These are phyloP conservation scores for Pachyrhynchus sulphureomaculatus DNA, from an alignment of 1,140 invertebrate genomes.

Conservation along the genomic window DNA sequence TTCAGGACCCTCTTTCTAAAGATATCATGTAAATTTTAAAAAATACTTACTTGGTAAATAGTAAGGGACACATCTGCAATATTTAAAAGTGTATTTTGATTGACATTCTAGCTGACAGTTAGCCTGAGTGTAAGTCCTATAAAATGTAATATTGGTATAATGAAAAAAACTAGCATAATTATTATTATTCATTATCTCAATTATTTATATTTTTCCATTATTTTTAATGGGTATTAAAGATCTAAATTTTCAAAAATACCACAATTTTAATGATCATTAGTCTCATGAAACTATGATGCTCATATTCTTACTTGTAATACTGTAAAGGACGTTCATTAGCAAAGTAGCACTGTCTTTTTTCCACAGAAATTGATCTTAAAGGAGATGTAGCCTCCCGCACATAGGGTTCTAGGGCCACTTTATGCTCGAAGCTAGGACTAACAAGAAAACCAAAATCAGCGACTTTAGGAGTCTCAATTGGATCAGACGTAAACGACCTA, in stretches of 20 bases:
- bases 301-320: constrained; percentile 65
- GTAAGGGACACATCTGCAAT: constrained; percentile 62
- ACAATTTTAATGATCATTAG: no score
- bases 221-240: no score
- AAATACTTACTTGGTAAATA: constrained; percentile 64
- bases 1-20: no score
- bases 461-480: constrained; percentile 75
- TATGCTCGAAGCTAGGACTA: constrained; percentile 65
- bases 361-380: constrained; percentile 60
- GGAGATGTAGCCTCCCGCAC: constrained; percentile 63
- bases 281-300: no score
- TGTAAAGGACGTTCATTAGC: constrained; percentile 66
- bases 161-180: not conserved
- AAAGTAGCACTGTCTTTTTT: constrained; percentile 73
- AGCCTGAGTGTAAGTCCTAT: constrained; percentile 60
- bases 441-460: constrained; percentile 70
- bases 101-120: constrained; percentile 68
- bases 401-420: constrained; percentile 65
- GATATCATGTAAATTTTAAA: no score
- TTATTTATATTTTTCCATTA: not conserved
- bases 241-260: no score
- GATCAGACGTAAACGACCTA: constrained; percentile 48
- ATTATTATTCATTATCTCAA: not conserved
- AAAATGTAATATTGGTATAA: constrained; percentile 42
- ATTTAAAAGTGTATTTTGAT: constrained; percentile 60